A percentile compares a stretch with the other conserved stretches of the same genome.
Evolutionary conservation across 2,888 invertebrate species (phyloP).

Genomic region (Pristionchus maxplancki): DNA sequence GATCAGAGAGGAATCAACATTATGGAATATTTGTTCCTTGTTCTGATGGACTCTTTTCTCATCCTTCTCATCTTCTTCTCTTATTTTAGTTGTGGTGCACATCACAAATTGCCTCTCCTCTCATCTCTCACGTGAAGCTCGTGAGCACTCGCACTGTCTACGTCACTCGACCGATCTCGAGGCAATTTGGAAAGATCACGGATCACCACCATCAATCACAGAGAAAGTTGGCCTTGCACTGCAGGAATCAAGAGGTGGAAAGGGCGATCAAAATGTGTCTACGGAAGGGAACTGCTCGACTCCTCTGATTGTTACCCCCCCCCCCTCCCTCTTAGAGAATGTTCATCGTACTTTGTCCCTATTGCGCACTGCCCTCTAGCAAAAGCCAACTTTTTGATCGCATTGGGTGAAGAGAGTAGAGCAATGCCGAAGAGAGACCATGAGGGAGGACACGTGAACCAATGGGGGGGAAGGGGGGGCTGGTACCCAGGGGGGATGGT

Average conservation of each 20-base stretch:
- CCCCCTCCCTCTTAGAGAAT: not conserved
- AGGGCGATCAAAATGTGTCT: not conserved
- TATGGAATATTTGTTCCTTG: not conserved
- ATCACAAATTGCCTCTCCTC: not conserved
- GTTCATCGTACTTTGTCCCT: not conserved
- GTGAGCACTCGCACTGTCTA: conserved; percentile 10
- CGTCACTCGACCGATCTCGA: conserved; percentile 20
- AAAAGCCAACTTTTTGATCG: conserved; percentile 17
- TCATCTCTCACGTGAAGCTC: not conserved
- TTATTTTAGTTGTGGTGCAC: not conserved
- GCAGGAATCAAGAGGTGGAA: not conserved
- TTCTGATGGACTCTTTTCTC: not conserved
- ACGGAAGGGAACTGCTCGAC: not conserved
- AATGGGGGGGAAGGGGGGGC: not conserved
- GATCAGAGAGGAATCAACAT: not conserved
- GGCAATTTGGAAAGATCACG: conserved; percentile 24
- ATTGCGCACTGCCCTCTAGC: not conserved
- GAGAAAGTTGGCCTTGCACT: not conserved
- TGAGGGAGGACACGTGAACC: conserved; percentile 1
- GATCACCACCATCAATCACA: not conserved
- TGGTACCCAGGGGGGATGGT: too few species aligned
- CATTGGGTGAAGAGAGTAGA: not conserved
- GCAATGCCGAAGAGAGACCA: not conserved
- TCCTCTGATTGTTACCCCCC: not conserved
- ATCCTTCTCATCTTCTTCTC: not conserved